These are phyloP conservation scores for Chelmon rostratus DNA, from an alignment of 2,797 vertebrate species.

Conservation along the genomic window DNA sequence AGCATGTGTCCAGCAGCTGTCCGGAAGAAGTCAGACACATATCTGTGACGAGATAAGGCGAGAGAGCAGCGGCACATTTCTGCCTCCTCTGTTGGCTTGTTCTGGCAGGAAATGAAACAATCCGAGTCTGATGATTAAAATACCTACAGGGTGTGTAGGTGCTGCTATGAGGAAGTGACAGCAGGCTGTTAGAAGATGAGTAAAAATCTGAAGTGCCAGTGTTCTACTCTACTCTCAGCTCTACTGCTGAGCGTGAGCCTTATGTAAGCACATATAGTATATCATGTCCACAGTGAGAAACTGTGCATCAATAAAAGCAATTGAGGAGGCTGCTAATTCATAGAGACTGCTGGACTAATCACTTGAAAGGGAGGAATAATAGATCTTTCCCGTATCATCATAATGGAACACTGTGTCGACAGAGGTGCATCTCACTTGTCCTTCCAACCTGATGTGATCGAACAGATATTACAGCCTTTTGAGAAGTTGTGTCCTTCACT, in stretches of 20 bases:
- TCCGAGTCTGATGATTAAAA: not conserved
- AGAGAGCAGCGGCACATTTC: not conserved
- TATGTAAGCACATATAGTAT: not conserved
- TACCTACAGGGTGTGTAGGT: not conserved
- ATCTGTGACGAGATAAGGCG: not conserved
- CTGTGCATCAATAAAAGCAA: not conserved
- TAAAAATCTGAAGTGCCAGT: not conserved
- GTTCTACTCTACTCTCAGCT: no score
- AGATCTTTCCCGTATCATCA: slow-evolving; percentile 36
- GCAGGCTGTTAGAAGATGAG: not conserved
- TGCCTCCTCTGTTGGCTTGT: not conserved
- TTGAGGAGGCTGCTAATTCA: slow-evolving; percentile 32
- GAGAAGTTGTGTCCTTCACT: slow-evolving; percentile 58
- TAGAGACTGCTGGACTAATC: slow-evolving; percentile 39
- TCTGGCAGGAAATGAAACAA: not conserved
- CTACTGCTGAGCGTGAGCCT: not conserved
- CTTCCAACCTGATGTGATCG: slow-evolving; percentile 50
- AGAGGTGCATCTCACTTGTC: slow-evolving; percentile 55
- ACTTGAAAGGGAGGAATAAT: slow-evolving; percentile 49
- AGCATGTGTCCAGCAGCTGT: not conserved
- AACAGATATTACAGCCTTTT: slow-evolving; percentile 61
- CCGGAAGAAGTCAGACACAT: not conserved
- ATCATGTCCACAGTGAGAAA: not conserved
- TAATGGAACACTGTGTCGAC: slow-evolving; percentile 32
- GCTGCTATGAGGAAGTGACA: not conserved